Conservation (phyloP, 2,888 invertebrate species). For the Oscheius sp. region DNA sequence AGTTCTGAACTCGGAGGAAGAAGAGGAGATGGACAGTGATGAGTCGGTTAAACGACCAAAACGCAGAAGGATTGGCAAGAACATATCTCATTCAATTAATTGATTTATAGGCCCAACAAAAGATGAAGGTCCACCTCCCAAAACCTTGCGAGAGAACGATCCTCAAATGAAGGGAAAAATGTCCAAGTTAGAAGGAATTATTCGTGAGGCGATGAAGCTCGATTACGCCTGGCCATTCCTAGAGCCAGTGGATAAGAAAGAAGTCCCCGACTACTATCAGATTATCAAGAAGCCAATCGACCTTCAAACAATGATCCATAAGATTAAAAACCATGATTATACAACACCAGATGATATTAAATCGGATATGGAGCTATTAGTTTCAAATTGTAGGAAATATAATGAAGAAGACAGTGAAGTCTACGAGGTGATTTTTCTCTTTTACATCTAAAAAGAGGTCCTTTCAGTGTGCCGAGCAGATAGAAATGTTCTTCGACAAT, state of each 20-base stretch:
- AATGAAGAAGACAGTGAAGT: conserved; percentile 96
- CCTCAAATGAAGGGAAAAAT: conserved; percentile 39
- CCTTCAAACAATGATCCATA: conserved; percentile 83
- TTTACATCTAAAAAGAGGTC: not conserved
- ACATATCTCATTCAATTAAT: not conserved
- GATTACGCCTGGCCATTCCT: conserved; percentile 57
- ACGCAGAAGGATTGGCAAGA: conserved; percentile 22
- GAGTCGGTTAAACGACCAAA: not conserved
- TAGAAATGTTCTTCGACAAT: conserved; percentile 21
- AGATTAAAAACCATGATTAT: conserved; percentile 53
- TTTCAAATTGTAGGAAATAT: conserved; percentile 93
- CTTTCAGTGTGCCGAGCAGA: conserved; percentile 33
- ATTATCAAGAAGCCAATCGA: conserved; percentile 94
- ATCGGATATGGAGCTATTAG: conserved; percentile 79
- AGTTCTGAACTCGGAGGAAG: not conserved
- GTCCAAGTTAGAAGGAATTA: conserved; percentile 38
- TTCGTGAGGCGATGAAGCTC: conserved; percentile 52
- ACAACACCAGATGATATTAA: conserved; percentile 47
- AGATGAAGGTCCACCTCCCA: not conserved
- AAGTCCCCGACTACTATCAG: conserved; percentile 79
- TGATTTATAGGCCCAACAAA: no score
- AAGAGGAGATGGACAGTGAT: conserved; percentile 10
- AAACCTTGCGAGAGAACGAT: conserved; percentile 4
- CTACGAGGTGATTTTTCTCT: conserved; percentile 73
- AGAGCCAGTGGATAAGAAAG: conserved; percentile 54